Evolutionary conservation across 2,888 invertebrate genomes (phyloP).

Genomic region (Epinotia bilunana): DNA sequence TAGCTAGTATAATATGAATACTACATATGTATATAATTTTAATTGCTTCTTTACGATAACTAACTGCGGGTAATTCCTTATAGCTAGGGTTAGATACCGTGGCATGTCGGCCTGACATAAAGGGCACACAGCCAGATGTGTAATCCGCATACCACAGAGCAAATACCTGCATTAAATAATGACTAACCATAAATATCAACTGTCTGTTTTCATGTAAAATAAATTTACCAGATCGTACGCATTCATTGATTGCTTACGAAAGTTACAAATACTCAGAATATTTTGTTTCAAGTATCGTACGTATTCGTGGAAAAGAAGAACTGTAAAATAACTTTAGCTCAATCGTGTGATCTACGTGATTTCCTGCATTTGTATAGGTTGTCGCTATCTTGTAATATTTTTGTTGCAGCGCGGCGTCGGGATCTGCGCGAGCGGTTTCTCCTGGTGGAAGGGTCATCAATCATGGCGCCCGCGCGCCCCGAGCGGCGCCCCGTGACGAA

Average conservation of each 20-base stretch:
- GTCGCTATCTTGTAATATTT: slow-evolving; percentile 25
- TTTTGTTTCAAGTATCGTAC: slow-evolving; percentile 12
- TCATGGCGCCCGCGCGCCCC: slow-evolving; percentile 60
- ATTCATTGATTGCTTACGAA: slow-evolving; percentile 15
- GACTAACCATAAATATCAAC: slow-evolving; percentile 27
- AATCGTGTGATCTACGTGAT: slow-evolving; percentile 1
- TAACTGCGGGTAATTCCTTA: not conserved
- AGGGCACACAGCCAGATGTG: slow-evolving; percentile 27
- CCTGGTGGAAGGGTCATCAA: slow-evolving; percentile 67
- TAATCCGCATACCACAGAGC: slow-evolving; percentile 37
- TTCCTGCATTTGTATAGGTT: not conserved
- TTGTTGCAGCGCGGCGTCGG: slow-evolving; percentile 21
- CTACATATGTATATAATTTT: not conserved
- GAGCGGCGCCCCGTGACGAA: slow-evolving; percentile 79
- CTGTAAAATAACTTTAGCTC: slow-evolving; percentile 5
- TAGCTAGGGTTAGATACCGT: not conserved
- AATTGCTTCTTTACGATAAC: slow-evolving; percentile 10
- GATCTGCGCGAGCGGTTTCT: slow-evolving; percentile 36
- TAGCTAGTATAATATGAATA: not conserved
- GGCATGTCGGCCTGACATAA: slow-evolving; percentile 32
- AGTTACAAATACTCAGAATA: slow-evolving; percentile 27
- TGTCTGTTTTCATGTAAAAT: slow-evolving; percentile 30
- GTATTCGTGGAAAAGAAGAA: slow-evolving; percentile 2
- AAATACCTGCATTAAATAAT: slow-evolving; percentile 39
- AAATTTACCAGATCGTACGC: slow-evolving; percentile 30